Evolutionary conservation across 1,140 invertebrate species (phyloP).

Genomic region (Drosophila takahashii): DNA sequence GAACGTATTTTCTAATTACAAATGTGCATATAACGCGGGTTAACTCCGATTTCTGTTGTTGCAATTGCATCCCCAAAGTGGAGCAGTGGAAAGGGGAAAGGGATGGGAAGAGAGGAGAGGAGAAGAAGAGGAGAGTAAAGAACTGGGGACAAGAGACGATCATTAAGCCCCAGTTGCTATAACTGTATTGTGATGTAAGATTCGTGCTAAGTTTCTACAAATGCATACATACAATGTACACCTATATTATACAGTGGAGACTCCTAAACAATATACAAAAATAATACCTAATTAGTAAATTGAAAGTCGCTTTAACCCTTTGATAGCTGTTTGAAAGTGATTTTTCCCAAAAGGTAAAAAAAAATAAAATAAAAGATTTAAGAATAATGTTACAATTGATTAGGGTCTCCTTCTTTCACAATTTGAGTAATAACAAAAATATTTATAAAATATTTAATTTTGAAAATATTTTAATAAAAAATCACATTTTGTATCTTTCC

Average conservation of each 20-base stretch:
- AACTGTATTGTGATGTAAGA: constrained; percentile 55
- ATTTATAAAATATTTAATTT: too few species aligned
- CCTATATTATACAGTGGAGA: constrained; percentile 5
- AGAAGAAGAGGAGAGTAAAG: not conserved
- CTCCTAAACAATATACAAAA: not conserved
- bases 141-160: constrained; percentile 27
- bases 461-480: too few species aligned
- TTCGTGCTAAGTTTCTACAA: constrained; percentile 3
- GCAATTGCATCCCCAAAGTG: constrained; percentile 1
- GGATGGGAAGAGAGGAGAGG: not conserved
- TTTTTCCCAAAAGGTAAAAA: not conserved
- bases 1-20: constrained; percentile 25
- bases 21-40: constrained; percentile 11
- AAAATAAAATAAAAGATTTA: not conserved
- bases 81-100: not conserved
- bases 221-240: not conserved
- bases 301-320: too few species aligned
- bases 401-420: not conserved
- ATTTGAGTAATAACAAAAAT: too few species aligned
- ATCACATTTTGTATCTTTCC: not conserved
- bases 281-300: too few species aligned
- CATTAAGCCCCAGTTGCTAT: constrained; percentile 43
- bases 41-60: constrained; percentile 25
- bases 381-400: too few species aligned
- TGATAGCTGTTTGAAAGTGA: too few species aligned